phyloP scores from a whole-genome alignment of 2,888 invertebrate genomes.

The Hedychridium roseum region DNA sequence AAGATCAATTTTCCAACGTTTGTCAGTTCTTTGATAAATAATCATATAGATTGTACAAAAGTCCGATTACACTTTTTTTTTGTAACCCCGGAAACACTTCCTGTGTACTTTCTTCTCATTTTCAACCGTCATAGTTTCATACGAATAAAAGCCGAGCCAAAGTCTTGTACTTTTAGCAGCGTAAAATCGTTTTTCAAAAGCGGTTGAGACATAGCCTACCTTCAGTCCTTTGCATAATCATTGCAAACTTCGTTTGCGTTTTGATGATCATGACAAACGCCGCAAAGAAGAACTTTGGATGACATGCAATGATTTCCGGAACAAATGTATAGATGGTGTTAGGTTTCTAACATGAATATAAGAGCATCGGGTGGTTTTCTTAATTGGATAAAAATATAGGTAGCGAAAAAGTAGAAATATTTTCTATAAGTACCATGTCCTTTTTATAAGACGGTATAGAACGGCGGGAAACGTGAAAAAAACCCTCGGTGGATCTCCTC shows the following conservation, averaged over 20 bases:
- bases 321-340: constrained; percentile 11
- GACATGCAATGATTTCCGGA: background rate
- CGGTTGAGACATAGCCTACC: background rate
- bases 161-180: no score
- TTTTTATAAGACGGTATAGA: constrained; percentile 38
- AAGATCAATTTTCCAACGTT: no score
- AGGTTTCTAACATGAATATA: constrained; percentile 19
- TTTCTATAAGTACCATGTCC: constrained; percentile 45
- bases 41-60: no score
- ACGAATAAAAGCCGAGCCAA: no score
- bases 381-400: constrained; percentile 28
- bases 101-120: no score
- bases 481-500: no score
- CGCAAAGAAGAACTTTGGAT: background rate
- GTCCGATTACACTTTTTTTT: no score
- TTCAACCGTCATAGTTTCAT: no score
- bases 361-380: constrained; percentile 22
- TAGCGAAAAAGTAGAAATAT: constrained; percentile 46
- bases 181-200: no score
- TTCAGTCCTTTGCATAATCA: background rate
- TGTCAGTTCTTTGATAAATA: no score
- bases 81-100: no score
- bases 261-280: background rate
- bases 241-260: background rate
- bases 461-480: constrained; percentile 9